phyloP scores from a whole-genome alignment of 2,888 invertebrate species.

The Tuberolachnus salignus region DNA sequence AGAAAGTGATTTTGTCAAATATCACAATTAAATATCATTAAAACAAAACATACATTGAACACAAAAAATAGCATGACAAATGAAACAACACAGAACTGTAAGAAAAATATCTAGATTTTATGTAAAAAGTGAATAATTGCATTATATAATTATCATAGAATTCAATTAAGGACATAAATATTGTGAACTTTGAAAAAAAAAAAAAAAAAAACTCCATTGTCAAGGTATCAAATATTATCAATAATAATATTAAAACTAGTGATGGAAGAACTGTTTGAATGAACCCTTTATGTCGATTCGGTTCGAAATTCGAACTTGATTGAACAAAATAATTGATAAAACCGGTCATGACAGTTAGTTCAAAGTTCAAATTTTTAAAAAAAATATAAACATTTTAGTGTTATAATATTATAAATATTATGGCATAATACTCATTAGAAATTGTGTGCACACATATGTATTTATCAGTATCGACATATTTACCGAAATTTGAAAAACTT shows the following conservation, averaged over 20 bases:
- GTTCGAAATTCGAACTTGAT: no score
- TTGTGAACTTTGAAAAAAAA: conserved; percentile 2
- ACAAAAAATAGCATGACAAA: conserved; percentile 1
- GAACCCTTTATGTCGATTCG: no score
- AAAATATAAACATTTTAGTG: no score
- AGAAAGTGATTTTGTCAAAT: background rate
- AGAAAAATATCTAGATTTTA: background rate
- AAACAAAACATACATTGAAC: background rate
- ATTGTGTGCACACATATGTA: no score
- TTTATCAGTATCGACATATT: no score
- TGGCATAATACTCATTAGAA: no score
- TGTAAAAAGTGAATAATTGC: background rate
- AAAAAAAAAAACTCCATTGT: conserved; percentile 6
- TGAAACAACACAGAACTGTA: conserved; percentile 9
- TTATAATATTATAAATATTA: no score
- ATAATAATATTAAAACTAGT: background rate
- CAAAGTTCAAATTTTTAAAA: no score
- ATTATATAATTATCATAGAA: background rate
- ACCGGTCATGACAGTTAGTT: no score
- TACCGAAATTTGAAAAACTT: no score
- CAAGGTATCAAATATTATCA: background rate
- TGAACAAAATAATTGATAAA: conserved; percentile 23
- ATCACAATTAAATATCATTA: conserved; percentile 10
- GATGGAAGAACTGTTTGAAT: no score
- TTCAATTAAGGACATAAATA: background rate